These are phyloP conservation scores for Pterophyllum scalare DNA, from an alignment of 2,113 vertebrate genomes.

Conservation along the genomic window DNA sequence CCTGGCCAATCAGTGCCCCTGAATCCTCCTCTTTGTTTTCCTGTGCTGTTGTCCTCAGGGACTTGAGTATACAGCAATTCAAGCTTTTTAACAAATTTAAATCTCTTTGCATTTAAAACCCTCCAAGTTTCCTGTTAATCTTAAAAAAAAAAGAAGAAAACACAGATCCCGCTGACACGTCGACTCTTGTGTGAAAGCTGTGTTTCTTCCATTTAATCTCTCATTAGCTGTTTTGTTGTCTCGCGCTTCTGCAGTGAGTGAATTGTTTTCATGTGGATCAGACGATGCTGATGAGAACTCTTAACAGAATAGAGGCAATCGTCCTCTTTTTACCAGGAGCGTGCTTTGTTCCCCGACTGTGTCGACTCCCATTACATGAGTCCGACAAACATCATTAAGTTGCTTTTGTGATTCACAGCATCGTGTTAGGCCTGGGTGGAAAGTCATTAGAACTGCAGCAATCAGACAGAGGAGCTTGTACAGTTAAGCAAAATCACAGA, in stretches of 20 bases:
- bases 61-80: not conserved
- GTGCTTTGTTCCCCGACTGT: not conserved
- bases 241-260: not conserved
- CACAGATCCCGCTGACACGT: not conserved
- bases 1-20: conserved; percentile 13
- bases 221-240: conserved; percentile 41
- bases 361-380: conserved; percentile 1
- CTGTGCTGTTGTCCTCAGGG: not conserved
- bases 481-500: not conserved
- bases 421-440: not conserved
- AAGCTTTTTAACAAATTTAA: not conserved
- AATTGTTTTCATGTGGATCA: conserved; percentile 5
- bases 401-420: not conserved
- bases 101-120: not conserved
- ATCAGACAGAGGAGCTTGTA: conserved; percentile 1
- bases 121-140: not conserved
- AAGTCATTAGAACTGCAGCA: conserved; percentile 16
- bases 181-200: not conserved
- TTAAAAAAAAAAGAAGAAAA: not conserved
- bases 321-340: not conserved
- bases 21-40: not conserved
- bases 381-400: conserved; percentile 31
- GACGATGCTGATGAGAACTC: conserved; percentile 32
- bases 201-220: conserved; percentile 23
- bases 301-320: conserved; percentile 37